Base-by-base conservation (phyloP, 2,888 invertebrate genomes). In the Torymus aiolomorphi region DNA sequence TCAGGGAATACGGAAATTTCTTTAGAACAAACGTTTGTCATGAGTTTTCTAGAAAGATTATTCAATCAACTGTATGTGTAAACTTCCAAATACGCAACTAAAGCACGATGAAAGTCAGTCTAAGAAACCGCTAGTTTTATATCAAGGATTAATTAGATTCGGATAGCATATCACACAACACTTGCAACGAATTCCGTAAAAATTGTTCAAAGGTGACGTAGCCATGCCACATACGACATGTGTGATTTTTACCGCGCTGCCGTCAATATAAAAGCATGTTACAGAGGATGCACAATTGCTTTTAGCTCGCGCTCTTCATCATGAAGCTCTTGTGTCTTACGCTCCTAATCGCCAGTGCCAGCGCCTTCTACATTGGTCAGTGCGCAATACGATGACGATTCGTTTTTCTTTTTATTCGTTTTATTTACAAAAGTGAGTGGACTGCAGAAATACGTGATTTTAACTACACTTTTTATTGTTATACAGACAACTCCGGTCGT, bases 261-360 rank as follows among this genome's bases (percentile, higher is more conserved):
- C 63, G 76, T 65, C 76, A 57, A 77, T 77, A 77, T 77, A 77
- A 70, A 77, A 71, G 76, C 70, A 57, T 51, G 63, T 63, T 71
- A 51, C 70, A 24, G 13, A 54, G 54, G 49, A 52, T 70, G 20
- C 51, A 57, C 76, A 20, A 13, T 76, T 77, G 56, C 71, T 71
- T 77, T 70, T 77, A 56, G 24, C 71, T 77, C 70, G 57, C 70
- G 51, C 57, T 65, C 65, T 65, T 72, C 71, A 72, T 59, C 71
- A 77, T 77, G 77, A 70, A 77, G 24, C 66, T 72, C 71, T 65
- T 77, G 57, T 77, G 18, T 66, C 57, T 78, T 54, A 11, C 69
- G 67, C 67, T 73, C 54, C 18, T 78, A 42, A 56, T 78, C 49
- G 61, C 56, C 52, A 52, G 67, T n/a, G 78, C 78, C n/a, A 73